These are phyloP conservation scores for Zaprionus camerounensis DNA, from an alignment of 1,140 invertebrate species.

Conservation along the genomic window DNA sequence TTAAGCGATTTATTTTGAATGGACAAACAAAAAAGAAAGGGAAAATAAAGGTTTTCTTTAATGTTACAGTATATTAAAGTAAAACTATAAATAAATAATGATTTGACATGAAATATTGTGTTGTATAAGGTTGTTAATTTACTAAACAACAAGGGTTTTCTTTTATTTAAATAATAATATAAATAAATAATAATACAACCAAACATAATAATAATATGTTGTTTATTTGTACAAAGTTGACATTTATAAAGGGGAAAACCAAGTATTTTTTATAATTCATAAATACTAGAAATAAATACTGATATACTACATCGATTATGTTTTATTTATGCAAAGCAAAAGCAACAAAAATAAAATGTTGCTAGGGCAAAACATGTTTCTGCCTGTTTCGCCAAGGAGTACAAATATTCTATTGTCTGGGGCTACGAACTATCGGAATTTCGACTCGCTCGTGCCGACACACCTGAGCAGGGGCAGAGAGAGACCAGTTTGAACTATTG, in stretches of 20 bases:
- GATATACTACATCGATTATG: neutral
- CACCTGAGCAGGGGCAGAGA: constrained; percentile 48
- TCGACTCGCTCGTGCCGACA: constrained; percentile 71
- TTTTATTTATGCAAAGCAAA: neutral
- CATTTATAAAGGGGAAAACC: neutral
- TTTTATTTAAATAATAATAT: neutral
- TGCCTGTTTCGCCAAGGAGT: constrained; percentile 28
- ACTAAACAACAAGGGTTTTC: neutral
- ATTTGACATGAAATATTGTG: neutral
- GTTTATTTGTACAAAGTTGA: too few species aligned
- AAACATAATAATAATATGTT: too few species aligned
- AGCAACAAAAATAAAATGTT: neutral
- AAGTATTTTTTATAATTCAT: neutral
- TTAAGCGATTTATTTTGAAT: neutral
- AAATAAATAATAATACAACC: neutral
- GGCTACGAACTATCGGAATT: neutral
- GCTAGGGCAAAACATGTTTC: constrained; percentile 28
- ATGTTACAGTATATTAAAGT: neutral
- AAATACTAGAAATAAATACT: neutral
- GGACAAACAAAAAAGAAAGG: neutral
- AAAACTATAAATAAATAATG: neutral
- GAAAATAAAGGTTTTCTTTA: neutral
- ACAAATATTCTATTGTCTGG: constrained; percentile 51
- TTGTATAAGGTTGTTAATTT: neutral
- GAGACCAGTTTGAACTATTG: constrained; percentile 54